phyloP scores from a whole-genome alignment of 2,888 invertebrate species.

The Sericinus montela region DNA sequence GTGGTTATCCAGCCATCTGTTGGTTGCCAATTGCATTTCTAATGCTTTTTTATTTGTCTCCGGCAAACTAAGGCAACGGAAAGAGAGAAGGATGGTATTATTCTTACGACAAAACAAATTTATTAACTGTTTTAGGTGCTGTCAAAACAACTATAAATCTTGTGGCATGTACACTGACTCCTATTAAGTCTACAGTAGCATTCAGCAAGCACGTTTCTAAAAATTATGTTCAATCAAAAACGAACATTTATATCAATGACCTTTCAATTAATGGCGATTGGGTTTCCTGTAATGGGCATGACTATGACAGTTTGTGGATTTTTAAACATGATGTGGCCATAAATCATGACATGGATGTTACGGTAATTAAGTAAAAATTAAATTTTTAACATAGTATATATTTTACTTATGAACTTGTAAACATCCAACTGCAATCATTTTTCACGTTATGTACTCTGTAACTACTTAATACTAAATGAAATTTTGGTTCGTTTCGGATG shows the following conservation, averaged over 20 bases:
- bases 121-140: conserved; percentile 40
- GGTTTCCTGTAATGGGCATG: conserved; percentile 56
- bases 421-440: no score
- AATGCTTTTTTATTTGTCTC: no score
- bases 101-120: no score
- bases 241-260: conserved; percentile 44
- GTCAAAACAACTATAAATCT: conserved; percentile 60
- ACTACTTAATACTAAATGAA: no score
- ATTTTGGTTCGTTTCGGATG: no score
- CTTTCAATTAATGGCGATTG: conserved; percentile 50
- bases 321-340: conserved; percentile 42
- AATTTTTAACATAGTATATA: no score
- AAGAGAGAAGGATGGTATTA: no score
- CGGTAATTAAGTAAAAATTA: conserved; percentile 37
- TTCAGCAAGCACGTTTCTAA: conserved; percentile 55
- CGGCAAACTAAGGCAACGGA: no score
- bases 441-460: no score
- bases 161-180: conserved; percentile 52
- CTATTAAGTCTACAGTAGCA: conserved; percentile 52
- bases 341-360: conserved; percentile 39
- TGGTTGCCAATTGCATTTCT: no score
- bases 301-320: conserved; percentile 72
- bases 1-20: no score
- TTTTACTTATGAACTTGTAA: no score
- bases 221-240: conserved; percentile 39